Base-by-base conservation (phyloP, 2,888 invertebrate genomes). In the Spodoptera exigua region DNA sequence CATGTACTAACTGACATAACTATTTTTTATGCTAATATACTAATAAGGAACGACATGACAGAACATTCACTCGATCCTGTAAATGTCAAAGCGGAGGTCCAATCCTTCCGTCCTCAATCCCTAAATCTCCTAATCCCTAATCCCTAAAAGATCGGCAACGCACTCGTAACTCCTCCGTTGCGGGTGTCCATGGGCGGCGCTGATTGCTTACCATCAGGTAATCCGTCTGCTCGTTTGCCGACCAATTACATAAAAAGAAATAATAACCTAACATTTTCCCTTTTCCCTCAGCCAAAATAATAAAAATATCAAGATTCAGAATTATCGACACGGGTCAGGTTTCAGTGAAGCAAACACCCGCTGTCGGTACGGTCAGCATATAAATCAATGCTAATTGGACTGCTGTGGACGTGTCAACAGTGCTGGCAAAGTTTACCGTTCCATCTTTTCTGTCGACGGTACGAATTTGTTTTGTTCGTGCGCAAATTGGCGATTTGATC, bases 351-450 rank as follows among this genome's bases (percentile, higher is more conserved):
- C 46, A 67, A 70, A 75, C 44, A 70, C 48, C 51, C 46, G 56
- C 54, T 52, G 62, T 51, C 32, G 41, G 59, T 69, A 70, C 58
- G 39, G 70, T 70, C 74, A 79, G 76, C 70, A 70, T 70, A 78
- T 74, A 79, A 80, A 81, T 80, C 76, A 73, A 67, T 62, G 63
- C 58, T 80, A 80, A 81, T 80, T 81, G 76, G 65, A 70, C 56
- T 52, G 65, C 53, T 68, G 67, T 52, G 60, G 59, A 68, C 66
- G 56, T 74, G 74, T 78, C 76, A 77, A 79, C 70, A 76, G 60
- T 71, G 46, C 45, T 40, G 45, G 55, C 37, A 58, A 57, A 67
- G 36, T 64, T 67, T 45, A 27, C 27, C 43, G 45, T 47, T 49
- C 37, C 45, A 65, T 45, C 45, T 71, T 71, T 71, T 58, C 52